Conservation (phyloP, 2,888 invertebrate genomes). For the Heliconius charithonia region DNA sequence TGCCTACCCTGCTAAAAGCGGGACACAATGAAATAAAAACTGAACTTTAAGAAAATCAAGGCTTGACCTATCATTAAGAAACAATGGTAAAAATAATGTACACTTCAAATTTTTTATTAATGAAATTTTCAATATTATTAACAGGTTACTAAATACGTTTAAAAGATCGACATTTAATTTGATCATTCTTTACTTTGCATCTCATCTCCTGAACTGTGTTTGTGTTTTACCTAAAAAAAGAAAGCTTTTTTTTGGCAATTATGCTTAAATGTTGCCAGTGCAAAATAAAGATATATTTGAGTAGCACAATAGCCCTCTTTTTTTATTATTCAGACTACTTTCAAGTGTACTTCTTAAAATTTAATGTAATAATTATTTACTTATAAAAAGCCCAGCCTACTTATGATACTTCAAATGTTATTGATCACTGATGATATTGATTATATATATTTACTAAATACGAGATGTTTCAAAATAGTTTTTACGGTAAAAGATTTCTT, state of each 20-base stretch:
- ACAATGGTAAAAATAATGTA: not conserved
- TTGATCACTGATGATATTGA: too few species aligned
- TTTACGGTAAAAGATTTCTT: too few species aligned
- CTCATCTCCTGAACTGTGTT: not conserved
- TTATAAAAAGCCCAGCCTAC: too few species aligned
- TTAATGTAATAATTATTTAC: too few species aligned
- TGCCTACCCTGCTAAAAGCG: not conserved
- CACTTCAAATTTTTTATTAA: not conserved
- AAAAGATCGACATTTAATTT: too few species aligned
- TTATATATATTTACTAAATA: too few species aligned
- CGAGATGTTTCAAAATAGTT: too few species aligned
- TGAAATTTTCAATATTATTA: not conserved
- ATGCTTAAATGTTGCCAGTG: not conserved
- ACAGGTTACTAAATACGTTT: not conserved
- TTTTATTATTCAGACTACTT: not conserved
- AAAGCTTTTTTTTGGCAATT: not conserved
- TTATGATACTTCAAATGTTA: too few species aligned
- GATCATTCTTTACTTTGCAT: not conserved
- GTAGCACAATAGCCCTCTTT: not conserved
- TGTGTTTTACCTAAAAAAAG: not conserved
- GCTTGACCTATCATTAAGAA: not conserved
- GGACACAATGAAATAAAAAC: too few species aligned
- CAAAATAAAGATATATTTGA: not conserved
- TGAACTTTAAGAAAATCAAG: too few species aligned
- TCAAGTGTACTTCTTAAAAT: too few species aligned